phyloP scores from a whole-genome alignment of 1,140 invertebrate genomes.

The Atta texana region DNA sequence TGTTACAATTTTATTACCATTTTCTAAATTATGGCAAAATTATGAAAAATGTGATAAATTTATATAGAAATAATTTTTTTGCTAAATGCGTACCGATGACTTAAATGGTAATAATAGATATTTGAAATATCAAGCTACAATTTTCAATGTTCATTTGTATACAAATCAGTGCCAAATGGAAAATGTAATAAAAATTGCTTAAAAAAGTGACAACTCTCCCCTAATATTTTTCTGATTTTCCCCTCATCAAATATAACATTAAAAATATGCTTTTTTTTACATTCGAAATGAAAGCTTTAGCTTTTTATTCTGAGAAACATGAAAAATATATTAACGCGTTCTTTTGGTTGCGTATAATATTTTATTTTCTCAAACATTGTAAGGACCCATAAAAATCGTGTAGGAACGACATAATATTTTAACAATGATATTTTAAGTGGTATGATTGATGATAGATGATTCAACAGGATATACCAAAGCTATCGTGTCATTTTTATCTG shows the following conservation, averaged over 20 bases:
- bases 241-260: background rate
- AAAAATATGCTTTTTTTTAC: background rate
- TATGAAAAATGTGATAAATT: no score
- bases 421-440: background rate
- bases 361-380: background rate
- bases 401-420: background rate
- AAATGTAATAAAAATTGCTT: no score
- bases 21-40: no score
- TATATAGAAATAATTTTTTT: no score
- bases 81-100: no score
- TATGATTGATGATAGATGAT: background rate
- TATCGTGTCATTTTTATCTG: background rate
- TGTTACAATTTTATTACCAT: background rate
- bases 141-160: no score
- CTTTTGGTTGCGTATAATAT: background rate
- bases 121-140: no score
- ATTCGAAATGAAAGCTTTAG: background rate
- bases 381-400: background rate
- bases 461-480: background rate
- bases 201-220: no score
- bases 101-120: no score
- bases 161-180: no score
- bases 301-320: background rate
- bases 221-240: background rate
- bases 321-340: background rate